A percentile compares a stretch with the other conserved stretches of the same genome.
These are phyloP conservation scores for Aricia agestis DNA, from an alignment of 1,140 invertebrate genomes.

Conservation along the genomic window DNA sequence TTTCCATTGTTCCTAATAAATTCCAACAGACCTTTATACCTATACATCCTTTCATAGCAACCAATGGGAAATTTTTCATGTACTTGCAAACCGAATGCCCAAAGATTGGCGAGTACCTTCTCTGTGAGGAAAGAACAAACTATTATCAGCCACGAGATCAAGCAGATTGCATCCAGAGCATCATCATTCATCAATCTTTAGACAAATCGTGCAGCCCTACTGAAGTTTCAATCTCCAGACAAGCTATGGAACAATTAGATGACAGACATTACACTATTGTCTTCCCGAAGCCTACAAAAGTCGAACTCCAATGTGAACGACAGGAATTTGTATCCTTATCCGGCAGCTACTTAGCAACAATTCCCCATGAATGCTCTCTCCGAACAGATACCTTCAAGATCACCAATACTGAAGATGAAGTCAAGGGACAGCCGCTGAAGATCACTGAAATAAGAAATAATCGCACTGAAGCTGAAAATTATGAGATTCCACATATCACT, in stretches of 20 bases:
- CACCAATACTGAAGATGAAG: slow-evolving; percentile 17
- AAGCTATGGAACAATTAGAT: slow-evolving; percentile 29
- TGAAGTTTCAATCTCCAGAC: slow-evolving; percentile 19
- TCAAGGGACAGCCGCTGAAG: slow-evolving; percentile 25
- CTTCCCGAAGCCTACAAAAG: slow-evolving; percentile 28
- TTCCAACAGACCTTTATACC: slow-evolving; percentile 29
- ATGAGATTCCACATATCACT: slow-evolving; percentile 20
- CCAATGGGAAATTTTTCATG: slow-evolving; percentile 29
- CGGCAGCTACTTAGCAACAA: slow-evolving; percentile 29
- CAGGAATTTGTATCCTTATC: slow-evolving; percentile 23
- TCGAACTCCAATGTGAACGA: slow-evolving; percentile 19
- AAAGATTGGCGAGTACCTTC: slow-evolving; percentile 27
- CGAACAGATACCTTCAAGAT: slow-evolving; percentile 24
- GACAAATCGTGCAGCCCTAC: slow-evolving; percentile 25
- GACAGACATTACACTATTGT: slow-evolving; percentile 25
- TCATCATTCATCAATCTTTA: slow-evolving; percentile 20
- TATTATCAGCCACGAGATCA: slow-evolving; percentile 20
- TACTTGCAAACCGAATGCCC: slow-evolving; percentile 41
- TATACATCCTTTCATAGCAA: slow-evolving; percentile 36
- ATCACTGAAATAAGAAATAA: slow-evolving; percentile 18
- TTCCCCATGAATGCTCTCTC: slow-evolving; percentile 24
- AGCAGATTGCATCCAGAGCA: slow-evolving; percentile 25
- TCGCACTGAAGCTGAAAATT: neutral
- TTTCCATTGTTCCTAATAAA: slow-evolving; percentile 31
- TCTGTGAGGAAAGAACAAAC: slow-evolving; percentile 25